Conservation (phyloP, 2,888 invertebrate genomes). For the Aphidoletes aphidimyza region DNA sequence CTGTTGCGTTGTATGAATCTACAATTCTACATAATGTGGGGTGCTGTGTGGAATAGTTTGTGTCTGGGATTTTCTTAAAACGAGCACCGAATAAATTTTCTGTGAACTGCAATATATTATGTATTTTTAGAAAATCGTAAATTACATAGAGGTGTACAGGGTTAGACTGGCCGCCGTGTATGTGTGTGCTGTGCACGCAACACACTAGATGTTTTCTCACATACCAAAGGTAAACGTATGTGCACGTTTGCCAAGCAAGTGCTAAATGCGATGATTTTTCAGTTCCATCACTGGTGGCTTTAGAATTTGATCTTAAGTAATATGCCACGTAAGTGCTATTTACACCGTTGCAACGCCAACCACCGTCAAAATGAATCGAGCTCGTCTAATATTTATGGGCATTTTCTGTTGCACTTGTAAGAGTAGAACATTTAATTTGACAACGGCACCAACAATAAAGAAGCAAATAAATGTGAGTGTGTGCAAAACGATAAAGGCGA, state of each 20-base stretch:
- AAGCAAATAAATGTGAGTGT: neutral
- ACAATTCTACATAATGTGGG: too few relatives aligned
- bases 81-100: constrained; percentile 41
- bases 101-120: constrained; percentile 4
- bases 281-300: neutral
- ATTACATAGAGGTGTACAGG: neutral
- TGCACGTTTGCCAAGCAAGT: too few relatives aligned
- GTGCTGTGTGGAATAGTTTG: constrained; percentile 41
- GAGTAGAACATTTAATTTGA: constrained; percentile 43
- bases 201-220: too few relatives aligned
- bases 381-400: constrained; percentile 38
- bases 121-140: constrained; percentile 41
- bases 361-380: neutral
- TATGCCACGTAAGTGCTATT: neutral
- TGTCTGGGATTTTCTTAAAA: constrained; percentile 45
- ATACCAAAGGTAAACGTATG: too few relatives aligned
- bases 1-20: too few relatives aligned
- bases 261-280: neutral
- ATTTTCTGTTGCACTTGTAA: constrained; percentile 45
- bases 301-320: neutral
- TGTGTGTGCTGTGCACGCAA: neutral
- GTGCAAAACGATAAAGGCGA: neutral
- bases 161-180: constrained; percentile 3
- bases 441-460: constrained; percentile 35
- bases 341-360: too few relatives aligned